A percentile compares a stretch with the other conserved stretches of the same genome.
These are phyloP conservation scores for Ranitomeya imitator DNA, from an alignment of 2,113 vertebrate genomes.

Conservation along the genomic window DNA sequence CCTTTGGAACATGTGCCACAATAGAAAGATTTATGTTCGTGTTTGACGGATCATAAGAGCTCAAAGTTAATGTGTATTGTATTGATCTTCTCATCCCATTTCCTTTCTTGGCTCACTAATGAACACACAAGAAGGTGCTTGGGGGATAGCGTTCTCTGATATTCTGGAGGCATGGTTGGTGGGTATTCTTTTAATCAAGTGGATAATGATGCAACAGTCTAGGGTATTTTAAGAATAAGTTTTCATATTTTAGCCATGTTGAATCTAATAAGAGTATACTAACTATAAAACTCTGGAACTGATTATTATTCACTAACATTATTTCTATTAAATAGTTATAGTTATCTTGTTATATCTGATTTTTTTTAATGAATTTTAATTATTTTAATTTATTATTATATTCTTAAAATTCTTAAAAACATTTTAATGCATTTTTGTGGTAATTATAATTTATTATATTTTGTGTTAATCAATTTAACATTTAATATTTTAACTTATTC, in stretches of 20 bases:
- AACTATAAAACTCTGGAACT: not conserved
- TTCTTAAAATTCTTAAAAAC: too few relatives aligned
- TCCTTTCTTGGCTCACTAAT: conserved; percentile 55
- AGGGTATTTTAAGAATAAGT: conserved; percentile 31
- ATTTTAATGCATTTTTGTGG: too few relatives aligned
- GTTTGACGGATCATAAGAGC: conserved; percentile 55
- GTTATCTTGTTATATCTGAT: too few relatives aligned
- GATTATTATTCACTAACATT: not conserved
- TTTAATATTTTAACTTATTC: too few relatives aligned
- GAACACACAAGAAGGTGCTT: conserved; percentile 55
- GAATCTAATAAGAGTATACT: not conserved
- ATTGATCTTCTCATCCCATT: conserved; percentile 58
- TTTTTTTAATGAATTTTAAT: not conserved
- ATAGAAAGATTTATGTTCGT: conserved; percentile 40
- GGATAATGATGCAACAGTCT: conserved; percentile 44
- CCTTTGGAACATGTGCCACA: conserved; percentile 47
- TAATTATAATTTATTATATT: too few relatives aligned
- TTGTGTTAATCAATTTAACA: too few relatives aligned
- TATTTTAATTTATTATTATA: too few relatives aligned
- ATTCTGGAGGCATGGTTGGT: conserved; percentile 17
- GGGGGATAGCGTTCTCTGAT: conserved; percentile 52
- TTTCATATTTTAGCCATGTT: conserved; percentile 6
- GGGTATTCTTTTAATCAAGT: conserved; percentile 50
- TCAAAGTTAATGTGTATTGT: conserved; percentile 47
- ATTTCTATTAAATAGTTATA: not conserved